Conservation (phyloP, 2,888 invertebrate species). For the Megaustenia siamemsis region DNA sequence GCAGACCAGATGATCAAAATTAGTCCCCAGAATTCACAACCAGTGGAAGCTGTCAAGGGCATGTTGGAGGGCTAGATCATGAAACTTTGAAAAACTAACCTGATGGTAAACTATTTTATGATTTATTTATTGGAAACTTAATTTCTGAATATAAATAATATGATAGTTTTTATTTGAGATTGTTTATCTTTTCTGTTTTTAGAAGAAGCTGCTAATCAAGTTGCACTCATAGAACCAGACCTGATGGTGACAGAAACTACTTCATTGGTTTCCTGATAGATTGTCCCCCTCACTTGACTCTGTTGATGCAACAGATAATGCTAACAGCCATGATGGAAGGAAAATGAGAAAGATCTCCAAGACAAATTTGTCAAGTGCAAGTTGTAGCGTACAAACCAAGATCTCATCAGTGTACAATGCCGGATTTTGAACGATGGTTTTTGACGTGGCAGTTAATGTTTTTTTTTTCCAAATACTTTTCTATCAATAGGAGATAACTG, state of each 20-base stretch:
- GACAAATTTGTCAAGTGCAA: background rate
- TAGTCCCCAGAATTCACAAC: no score
- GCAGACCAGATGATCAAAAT: no score
- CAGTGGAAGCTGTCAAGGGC: no score
- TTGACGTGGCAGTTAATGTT: no score
- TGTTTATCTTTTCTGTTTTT: background rate
- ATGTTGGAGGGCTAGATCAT: no score
- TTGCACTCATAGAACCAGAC: conserved; percentile 11
- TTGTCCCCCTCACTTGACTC: background rate
- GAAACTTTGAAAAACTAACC: no score
- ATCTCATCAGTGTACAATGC: conserved; percentile 15
- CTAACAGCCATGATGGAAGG: background rate
- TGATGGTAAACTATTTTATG: no score
- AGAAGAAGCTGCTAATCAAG: conserved; percentile 30
- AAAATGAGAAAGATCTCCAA: background rate
- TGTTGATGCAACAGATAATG: background rate
- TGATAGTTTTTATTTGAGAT: no score
- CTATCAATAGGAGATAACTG: background rate
- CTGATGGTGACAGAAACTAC: conserved; percentile 34
- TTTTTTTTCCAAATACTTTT: background rate
- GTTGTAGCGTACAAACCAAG: background rate
- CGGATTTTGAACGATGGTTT: background rate
- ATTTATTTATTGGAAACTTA: no score
- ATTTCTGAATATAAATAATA: no score
- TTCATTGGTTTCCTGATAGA: conserved; percentile 30